Evolutionary conservation across 2,113 vertebrate genomes (phyloP), one percentile per base, ranked within the genome.

Genomic region (Oreochromis spilurus): DNA sequence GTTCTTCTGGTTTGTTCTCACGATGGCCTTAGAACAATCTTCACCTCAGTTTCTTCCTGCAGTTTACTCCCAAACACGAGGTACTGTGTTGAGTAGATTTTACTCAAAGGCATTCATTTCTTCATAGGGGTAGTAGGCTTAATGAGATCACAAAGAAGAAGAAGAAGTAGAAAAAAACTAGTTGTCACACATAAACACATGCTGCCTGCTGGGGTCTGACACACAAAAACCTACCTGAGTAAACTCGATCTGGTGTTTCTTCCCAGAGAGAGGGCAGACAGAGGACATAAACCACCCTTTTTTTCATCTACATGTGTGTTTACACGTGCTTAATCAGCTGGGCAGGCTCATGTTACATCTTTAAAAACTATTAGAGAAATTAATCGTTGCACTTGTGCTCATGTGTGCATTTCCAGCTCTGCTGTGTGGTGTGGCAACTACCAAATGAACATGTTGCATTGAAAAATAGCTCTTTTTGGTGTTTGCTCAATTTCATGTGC

Each of bases 401-500:
- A 10, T 52, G 45, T 52, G 72, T 52, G 72, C 3, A 19, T 77
- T 77, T 77, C 26, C 7, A 52, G 45, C 14, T 31, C 45, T 77
- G 72, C 26, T n/a, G 45, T 52, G 45, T 26, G 45, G 72, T 4
- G 3, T 12, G 14, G 3, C 26, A 52, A 9, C 45, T 26, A 12
- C 70, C 16, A 48, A 91, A 82, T 82, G 78, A 81, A 84, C 72
- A 79, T 21, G 57, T 45, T 82, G 82, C 75, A 13, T 31, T 87
- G 86, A 93, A 91, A 90, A 88, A 79, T 78, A 29, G 40, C 83
- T 92, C 81, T 86, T 90, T 67, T 88, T 84, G 85, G 81, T 83
- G 88, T 89, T 92, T 91, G 87, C 87, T 92, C 87, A 91, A 89
- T 95, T 91, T 94, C 72, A 70, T 82, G 43, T 88, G 85, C 84